Evolutionary conservation across 2,888 invertebrate genomes (phyloP).

Genomic region (Drosophila barbarae): DNA sequence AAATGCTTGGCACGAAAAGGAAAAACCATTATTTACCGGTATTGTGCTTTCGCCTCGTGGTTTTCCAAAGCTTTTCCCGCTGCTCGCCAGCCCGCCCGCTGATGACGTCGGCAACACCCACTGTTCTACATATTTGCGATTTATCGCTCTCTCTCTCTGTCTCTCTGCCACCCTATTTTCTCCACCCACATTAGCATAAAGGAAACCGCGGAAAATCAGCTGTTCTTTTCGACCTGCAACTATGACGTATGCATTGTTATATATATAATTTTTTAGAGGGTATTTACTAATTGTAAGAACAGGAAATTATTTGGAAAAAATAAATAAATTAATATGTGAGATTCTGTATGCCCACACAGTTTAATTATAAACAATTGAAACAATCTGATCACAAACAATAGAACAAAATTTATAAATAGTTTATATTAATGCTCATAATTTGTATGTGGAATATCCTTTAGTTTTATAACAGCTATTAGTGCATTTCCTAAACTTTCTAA

Average conservation of each 20-base stretch:
- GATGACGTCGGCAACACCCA: conserved; percentile 34
- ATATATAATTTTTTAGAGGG: background rate
- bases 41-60: conserved; percentile 22
- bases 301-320: background rate
- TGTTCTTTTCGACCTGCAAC: conserved; percentile 20
- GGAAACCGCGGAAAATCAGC: conserved; percentile 29
- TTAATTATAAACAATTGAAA: background rate
- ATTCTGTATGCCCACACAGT: no score
- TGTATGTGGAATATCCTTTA: background rate
- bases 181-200: conserved; percentile 20
- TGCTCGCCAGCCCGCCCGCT: conserved; percentile 25
- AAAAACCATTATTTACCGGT: conserved; percentile 26
- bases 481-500: no score
- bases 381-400: no score
- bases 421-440: background rate
- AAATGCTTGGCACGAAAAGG: background rate
- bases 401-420: background rate
- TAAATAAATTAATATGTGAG: no score
- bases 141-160: background rate
- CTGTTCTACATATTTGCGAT: conserved; percentile 2
- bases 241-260: conserved; percentile 3
- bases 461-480: no score
- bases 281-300: background rate
- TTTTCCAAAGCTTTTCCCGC: conserved; percentile 16
- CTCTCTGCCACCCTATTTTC: background rate